Percentiles rank a stretch among this genome's conserved stretches.
Evolutionary conservation across 1,140 invertebrate species (phyloP).

Genomic region (Drosophila sp.): DNA sequence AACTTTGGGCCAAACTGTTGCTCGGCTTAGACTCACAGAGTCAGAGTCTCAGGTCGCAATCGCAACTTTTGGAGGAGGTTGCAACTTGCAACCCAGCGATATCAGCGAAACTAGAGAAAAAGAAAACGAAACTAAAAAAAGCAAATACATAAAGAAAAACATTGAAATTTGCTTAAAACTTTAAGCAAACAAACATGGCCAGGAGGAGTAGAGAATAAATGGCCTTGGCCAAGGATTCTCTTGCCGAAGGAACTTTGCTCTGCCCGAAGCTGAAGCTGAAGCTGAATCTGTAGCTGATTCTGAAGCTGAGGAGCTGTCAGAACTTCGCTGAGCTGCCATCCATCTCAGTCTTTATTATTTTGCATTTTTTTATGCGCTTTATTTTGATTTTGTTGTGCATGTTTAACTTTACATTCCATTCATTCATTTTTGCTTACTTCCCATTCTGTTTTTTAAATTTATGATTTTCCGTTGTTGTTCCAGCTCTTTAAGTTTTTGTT

Average conservation of each 20-base stretch:
- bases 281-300: not conserved
- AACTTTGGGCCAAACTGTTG: slow-evolving; percentile 78
- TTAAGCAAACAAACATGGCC: slow-evolving; percentile 60
- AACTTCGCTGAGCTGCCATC: slow-evolving; percentile 39
- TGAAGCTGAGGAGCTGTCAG: slow-evolving; percentile 27
- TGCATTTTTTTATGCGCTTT: not conserved
- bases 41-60: slow-evolving; percentile 14
- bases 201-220: not conserved
- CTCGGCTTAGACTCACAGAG: slow-evolving; percentile 29
- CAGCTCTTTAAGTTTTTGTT: slow-evolving; percentile 29
- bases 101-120: slow-evolving; percentile 37
- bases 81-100: slow-evolving; percentile 52
- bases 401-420: slow-evolving; percentile 43
- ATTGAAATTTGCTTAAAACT: slow-evolving; percentile 74
- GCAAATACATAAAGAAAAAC: slow-evolving; percentile 16
- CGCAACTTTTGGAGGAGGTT: slow-evolving; percentile 35
- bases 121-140: slow-evolving; percentile 23
- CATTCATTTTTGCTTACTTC: not conserved
- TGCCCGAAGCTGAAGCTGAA: not conserved
- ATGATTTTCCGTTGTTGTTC: slow-evolving; percentile 31
- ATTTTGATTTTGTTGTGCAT: slow-evolving; percentile 25
- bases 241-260: not conserved
- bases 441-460: slow-evolving; percentile 16
- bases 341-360: slow-evolving; percentile 36
- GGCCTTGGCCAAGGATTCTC: slow-evolving; percentile 33